Conservation (phyloP, 2,888 invertebrate genomes). For the Xiphydria camelus region DNA sequence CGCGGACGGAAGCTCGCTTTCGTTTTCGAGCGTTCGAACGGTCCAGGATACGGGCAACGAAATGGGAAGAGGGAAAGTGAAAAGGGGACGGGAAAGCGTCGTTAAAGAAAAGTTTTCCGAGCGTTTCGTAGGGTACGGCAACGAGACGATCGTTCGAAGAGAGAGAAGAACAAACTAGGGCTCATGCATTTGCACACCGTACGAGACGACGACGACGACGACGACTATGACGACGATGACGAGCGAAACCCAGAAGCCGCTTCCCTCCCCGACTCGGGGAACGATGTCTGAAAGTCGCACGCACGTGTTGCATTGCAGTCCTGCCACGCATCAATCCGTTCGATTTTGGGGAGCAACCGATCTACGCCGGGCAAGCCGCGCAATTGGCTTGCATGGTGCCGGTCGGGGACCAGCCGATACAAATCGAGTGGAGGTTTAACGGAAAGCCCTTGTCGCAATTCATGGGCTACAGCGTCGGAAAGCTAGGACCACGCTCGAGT, state of each 20-base stretch:
- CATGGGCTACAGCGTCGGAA: conserved; percentile 51
- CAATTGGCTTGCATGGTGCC: conserved; percentile 72
- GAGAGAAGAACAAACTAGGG: no score
- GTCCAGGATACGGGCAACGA: no score
- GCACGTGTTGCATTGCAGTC: conserved; percentile 64
- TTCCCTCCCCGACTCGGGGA: not conserved
- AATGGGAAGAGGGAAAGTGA: not conserved
- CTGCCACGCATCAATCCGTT: conserved; percentile 80
- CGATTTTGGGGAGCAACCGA: conserved; percentile 75
- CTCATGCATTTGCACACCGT: no score
- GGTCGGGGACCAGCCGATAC: conserved; percentile 64
- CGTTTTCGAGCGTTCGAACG: no score
- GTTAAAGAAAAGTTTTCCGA: no score
- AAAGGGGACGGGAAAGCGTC: no score
- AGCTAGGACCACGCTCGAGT: conserved; percentile 53
- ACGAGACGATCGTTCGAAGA: no score
- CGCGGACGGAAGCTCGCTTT: no score
- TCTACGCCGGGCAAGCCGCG: conserved; percentile 78
- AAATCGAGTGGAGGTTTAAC: conserved; percentile 63
- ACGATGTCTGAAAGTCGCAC: not conserved
- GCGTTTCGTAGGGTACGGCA: no score
- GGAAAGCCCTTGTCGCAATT: conserved; percentile 54
- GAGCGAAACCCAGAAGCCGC: not conserved
- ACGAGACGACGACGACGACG: no score
- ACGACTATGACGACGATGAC: no score